phyloP scores from a whole-genome alignment of 2,888 invertebrate species.

The Apodemia hepburni region DNA sequence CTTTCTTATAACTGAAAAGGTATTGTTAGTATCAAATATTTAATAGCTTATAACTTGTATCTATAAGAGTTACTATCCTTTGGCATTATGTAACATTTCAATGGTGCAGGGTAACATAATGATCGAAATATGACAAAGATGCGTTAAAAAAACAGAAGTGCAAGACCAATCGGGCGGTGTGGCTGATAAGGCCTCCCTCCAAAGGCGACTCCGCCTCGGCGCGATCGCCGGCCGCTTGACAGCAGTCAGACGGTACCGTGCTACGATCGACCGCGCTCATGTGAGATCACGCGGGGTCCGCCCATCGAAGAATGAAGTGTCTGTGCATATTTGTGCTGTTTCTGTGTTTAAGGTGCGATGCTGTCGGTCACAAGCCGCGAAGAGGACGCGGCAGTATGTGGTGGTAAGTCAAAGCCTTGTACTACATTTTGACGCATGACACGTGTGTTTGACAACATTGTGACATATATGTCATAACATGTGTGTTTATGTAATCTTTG shows the following conservation, averaged over 20 bases:
- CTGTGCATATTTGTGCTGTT: conserved; percentile 78
- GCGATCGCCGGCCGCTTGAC: conserved; percentile 35
- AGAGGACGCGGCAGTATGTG: conserved; percentile 94
- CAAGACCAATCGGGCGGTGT: conserved; percentile 64
- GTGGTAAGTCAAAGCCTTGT: conserved; percentile 85
- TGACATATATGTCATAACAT: conserved; percentile 7
- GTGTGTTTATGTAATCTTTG: conserved; percentile 7
- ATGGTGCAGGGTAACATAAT: conserved; percentile 5
- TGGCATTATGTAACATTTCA: conserved; percentile 39
- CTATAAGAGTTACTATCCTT: conserved; percentile 19
- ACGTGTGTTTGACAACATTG: conserved; percentile 11
- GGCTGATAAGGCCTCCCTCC: conserved; percentile 72
- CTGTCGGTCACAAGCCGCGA: conserved; percentile 81
- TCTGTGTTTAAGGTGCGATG: conserved; percentile 71
- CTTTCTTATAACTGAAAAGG: background rate
- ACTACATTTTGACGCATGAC: conserved; percentile 16
- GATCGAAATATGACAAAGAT: conserved; percentile 25
- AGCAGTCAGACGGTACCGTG: conserved; percentile 59
- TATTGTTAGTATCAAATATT: background rate
- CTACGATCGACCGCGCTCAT: conserved; percentile 66
- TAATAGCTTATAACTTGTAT: background rate
- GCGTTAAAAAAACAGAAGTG: conserved; percentile 54
- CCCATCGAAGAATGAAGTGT: conserved; percentile 73
- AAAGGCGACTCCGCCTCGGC: conserved; percentile 61
- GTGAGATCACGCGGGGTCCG: conserved; percentile 51